These are phyloP conservation scores for Drosophila prostipennis DNA, from an alignment of 2,888 invertebrate genomes.

Conservation along the genomic window DNA sequence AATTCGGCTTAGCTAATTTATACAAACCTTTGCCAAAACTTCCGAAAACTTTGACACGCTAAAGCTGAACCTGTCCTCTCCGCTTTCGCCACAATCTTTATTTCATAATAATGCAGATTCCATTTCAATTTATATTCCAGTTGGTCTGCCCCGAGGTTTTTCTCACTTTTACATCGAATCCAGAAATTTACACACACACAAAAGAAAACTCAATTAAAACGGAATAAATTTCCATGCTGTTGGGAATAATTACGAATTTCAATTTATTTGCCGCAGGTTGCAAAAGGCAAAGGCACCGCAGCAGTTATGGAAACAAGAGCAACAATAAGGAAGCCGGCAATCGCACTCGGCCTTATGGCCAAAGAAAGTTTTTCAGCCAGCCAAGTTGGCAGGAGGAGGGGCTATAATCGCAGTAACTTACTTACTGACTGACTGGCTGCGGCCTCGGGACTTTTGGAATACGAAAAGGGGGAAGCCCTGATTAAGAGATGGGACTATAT, in stretches of 20 bases:
- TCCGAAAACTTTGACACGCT: slow-evolving; percentile 13
- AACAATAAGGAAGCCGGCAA: slow-evolving; percentile 39
- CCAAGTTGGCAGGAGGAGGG: slow-evolving; percentile 6
- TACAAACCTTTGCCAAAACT: slow-evolving; percentile 8
- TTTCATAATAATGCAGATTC: slow-evolving; percentile 73
- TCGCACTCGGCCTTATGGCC: slow-evolving; percentile 31
- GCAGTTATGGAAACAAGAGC: slow-evolving; percentile 46
- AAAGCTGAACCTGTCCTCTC: neutral
- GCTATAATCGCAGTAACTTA: slow-evolving; percentile 41
- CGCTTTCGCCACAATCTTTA: slow-evolving; percentile 37
- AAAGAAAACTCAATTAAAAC: slow-evolving; percentile 79
- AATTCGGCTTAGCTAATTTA: slow-evolving; percentile 23
- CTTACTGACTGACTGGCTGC: slow-evolving; percentile 31
- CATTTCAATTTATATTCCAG: slow-evolving; percentile 62
- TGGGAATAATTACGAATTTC: slow-evolving; percentile 79
- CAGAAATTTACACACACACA: slow-evolving; percentile 42
- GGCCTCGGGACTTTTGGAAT: slow-evolving; percentile 40
- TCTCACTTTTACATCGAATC: slow-evolving; percentile 40
- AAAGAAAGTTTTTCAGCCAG: slow-evolving; percentile 26
- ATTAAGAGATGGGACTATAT: slow-evolving; percentile 9
- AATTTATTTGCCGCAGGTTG: slow-evolving; percentile 75
- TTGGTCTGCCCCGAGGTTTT: slow-evolving; percentile 35
- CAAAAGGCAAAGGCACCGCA: slow-evolving; percentile 58
- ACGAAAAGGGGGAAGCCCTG: neutral
- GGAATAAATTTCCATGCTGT: slow-evolving; percentile 77